Percentiles rank a stretch among this genome's conserved stretches.
Conservation (phyloP, 2,113 vertebrate species). For the Gopherus flavomarginatus region DNA sequence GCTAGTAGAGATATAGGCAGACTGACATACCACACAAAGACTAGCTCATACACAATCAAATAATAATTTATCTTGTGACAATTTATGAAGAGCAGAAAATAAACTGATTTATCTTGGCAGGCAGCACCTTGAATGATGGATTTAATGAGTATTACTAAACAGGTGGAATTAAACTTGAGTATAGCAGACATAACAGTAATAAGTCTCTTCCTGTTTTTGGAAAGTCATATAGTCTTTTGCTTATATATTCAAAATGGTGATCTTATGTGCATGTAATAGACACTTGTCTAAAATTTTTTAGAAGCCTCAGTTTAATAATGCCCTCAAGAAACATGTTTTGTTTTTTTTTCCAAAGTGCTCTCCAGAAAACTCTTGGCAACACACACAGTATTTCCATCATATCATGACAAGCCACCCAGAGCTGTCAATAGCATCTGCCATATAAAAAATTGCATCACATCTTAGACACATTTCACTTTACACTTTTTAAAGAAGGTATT, state of each 20-base stretch:
- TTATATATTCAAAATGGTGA: background rate
- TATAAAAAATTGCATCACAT: conserved; percentile 47
- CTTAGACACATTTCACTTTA: conserved; percentile 24
- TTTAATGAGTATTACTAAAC: conserved; percentile 54
- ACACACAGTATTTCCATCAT: conserved; percentile 30
- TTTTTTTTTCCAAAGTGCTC: background rate
- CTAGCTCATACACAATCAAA: conserved; percentile 21
- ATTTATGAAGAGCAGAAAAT: conserved; percentile 57
- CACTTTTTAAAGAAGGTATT: conserved; percentile 15
- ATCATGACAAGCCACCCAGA: background rate
- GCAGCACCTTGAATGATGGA: conserved; percentile 16
- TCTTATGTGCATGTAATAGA: background rate
- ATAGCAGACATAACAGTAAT: conserved; percentile 10
- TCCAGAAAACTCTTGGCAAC: conserved; percentile 9
- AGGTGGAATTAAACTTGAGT: conserved; percentile 37
- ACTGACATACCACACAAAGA: background rate
- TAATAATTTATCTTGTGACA: conserved; percentile 19
- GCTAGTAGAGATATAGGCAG: background rate
- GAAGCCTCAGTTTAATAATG: conserved; percentile 25
- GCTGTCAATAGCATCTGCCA: conserved; percentile 25
- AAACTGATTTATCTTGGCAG: conserved; percentile 47
- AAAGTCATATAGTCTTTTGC: conserved; percentile 3
- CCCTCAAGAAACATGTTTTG: conserved; percentile 2
- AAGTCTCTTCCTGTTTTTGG: background rate
- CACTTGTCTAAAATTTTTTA: conserved; percentile 22